A percentile compares a stretch with the other conserved stretches of the same genome.
Conservation (phyloP, 2,797 vertebrate species). For the Anabas testudineus region DNA sequence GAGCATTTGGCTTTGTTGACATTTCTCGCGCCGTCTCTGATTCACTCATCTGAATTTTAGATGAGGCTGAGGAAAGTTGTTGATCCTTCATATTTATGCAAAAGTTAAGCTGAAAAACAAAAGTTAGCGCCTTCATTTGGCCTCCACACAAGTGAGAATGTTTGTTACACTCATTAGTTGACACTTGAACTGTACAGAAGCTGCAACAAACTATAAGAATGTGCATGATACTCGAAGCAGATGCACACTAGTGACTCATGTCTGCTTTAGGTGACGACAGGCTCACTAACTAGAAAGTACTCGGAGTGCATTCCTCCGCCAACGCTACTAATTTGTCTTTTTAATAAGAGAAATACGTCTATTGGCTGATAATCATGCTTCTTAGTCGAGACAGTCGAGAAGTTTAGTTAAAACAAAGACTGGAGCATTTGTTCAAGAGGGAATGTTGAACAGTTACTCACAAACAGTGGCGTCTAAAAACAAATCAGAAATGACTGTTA, state of each 20-base stretch:
- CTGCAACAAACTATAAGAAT: constrained; percentile 2
- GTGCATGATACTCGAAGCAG: constrained; percentile 16
- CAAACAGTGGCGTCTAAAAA: too few species aligned
- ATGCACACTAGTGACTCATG: constrained; percentile 48
- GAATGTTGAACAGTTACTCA: too few species aligned
- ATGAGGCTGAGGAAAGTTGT: constrained; percentile 52
- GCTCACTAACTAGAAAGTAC: constrained; percentile 7
- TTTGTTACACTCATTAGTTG: constrained; percentile 10
- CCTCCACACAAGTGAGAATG: neutral
- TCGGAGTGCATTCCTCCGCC: neutral
- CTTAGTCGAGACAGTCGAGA: too few species aligned
- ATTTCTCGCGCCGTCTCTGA: constrained; percentile 72
- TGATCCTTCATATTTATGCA: constrained; percentile 26
- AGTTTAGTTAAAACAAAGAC: too few species aligned
- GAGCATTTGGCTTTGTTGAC: constrained; percentile 78
- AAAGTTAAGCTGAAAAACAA: constrained; percentile 35
- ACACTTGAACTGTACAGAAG: neutral
- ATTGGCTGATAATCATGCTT: neutral
- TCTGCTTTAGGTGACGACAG: constrained; percentile 19
- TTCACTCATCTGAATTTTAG: constrained; percentile 72
- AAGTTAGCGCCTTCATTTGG: constrained; percentile 15
- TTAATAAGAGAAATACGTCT: neutral
- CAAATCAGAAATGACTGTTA: too few species aligned
- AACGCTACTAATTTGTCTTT: neutral
- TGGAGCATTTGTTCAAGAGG: too few species aligned